phyloP scores from a whole-genome alignment of 2,888 invertebrate species.

The Hybos culiciformis region DNA sequence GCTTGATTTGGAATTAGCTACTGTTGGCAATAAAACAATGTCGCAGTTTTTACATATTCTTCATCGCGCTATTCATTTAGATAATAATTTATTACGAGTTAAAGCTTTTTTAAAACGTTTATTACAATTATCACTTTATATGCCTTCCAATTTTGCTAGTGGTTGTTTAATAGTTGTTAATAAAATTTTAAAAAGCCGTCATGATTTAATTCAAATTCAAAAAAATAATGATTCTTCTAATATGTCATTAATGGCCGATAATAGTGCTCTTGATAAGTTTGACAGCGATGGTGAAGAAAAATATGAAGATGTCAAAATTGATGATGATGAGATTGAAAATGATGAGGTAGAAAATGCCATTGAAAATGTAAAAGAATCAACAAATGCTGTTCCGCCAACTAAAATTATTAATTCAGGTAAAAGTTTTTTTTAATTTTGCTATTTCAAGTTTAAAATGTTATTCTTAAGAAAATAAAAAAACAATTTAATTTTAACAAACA shows the following conservation, averaged over 20 bases:
- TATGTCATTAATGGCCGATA: slow-evolving; percentile 11
- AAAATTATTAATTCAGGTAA: no score
- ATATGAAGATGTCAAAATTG: slow-evolving; percentile 23
- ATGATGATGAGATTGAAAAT: slow-evolving; percentile 14
- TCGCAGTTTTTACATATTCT: slow-evolving; percentile 76
- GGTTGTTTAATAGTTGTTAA: slow-evolving; percentile 54
- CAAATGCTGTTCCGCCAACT: slow-evolving; percentile 16
- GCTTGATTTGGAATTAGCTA: slow-evolving; percentile 54
- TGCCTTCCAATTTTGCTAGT: slow-evolving; percentile 64
- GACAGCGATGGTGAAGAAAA: slow-evolving; percentile 30
- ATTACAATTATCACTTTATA: slow-evolving; percentile 52
- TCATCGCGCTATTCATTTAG: slow-evolving; percentile 71
- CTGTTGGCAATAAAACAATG: slow-evolving; percentile 42
- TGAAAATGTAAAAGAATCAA: slow-evolving; percentile 17
- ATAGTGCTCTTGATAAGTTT: slow-evolving; percentile 26
- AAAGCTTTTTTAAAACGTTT: slow-evolving; percentile 77
- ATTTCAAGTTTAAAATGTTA: no score
- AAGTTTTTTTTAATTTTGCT: no score
- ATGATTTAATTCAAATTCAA: slow-evolving; percentile 33
- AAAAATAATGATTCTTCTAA: slow-evolving; percentile 11
- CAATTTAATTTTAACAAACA: no score
- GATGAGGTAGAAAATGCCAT: slow-evolving; percentile 10
- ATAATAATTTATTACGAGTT: slow-evolving; percentile 54
- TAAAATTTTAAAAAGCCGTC: slow-evolving; percentile 51
- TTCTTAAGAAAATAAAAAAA: no score